Base-by-base conservation (phyloP, 2,797 vertebrate genomes). In the Cyprinella venusta region DNA sequence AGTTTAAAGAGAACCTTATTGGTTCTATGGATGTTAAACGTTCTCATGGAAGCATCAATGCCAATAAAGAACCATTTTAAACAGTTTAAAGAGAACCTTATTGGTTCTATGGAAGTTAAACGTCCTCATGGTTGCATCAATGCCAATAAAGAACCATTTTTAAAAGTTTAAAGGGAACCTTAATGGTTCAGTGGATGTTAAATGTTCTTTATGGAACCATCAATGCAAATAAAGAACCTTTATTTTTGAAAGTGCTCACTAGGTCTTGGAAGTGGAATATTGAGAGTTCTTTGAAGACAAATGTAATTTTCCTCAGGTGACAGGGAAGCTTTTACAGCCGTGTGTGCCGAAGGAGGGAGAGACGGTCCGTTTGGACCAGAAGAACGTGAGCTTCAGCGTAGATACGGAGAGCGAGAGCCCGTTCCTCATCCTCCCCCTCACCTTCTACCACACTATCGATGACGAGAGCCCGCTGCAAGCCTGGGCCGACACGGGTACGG, bases 371-470 rank as follows among this genome's bases (percentile, higher is more conserved):
- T 94, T 99, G 89, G 97, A 97, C 91, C 98, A 99, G 93, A 94
- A 95, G 89, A 98, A 99, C 0, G 97, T 99, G 19, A 90, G 94
- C 68, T 99, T 99, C 91, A 96, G 97, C 50, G 97, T 99, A 89
- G 98, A 99, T 93, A 98, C 95, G 0, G 95, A 97, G 52, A 98
- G 96, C 0, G 97, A 99, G 88, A 98, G 97, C 89, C 98, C 98
- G 87, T 99, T 98, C 92, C 96, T 99, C 91, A 98, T 98, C 89
- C 92, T 99, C 0, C 98, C 98, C 1, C 95, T 99, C 76, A 99
- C 97, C 61, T 99, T 98, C 92, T 97, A 97, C 92, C 98, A 99
- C 1, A 89, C 96, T 90, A 95, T 99, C 1, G 96, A 99, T 0
- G 96, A 97, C 10, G 88, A 64, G 86, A 99, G 98, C 86, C 97